Evolutionary conservation across 2,797 vertebrate genomes (phyloP).

Genomic region (Glyptemys insculpta): DNA sequence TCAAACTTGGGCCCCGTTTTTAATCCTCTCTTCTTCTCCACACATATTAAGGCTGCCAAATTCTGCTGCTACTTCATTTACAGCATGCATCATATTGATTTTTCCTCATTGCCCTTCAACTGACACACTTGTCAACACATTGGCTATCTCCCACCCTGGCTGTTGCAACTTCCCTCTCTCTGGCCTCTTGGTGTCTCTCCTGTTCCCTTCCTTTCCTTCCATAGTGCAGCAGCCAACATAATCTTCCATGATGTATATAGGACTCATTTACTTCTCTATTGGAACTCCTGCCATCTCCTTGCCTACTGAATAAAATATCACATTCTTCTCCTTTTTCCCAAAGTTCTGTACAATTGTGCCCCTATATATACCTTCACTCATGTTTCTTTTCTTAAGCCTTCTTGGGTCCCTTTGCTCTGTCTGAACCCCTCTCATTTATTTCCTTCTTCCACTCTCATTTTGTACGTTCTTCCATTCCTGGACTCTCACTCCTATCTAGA

Average conservation of each 20-base stretch:
- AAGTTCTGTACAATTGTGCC: not conserved
- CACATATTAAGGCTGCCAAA: not conserved
- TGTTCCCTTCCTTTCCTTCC: not conserved
- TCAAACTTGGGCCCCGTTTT: constrained; percentile 22
- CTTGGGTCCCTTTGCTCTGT: not conserved
- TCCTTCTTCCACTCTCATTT: not conserved
- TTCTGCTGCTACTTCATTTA: constrained; percentile 7
- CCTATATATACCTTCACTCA: not conserved
- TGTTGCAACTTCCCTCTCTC: not conserved
- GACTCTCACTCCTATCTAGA: not conserved
- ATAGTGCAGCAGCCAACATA: not conserved
- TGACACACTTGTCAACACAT: not conserved
- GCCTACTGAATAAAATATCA: fast-evolving
- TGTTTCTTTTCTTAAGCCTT: not conserved
- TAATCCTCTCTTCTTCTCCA: constrained; percentile 25
- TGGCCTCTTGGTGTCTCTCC: not conserved
- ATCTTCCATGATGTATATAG: not conserved
- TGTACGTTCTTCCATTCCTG: not conserved
- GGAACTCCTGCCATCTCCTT: not conserved
- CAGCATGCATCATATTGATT: not conserved
- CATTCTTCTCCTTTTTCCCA: not conserved
- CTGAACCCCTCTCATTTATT: not conserved
- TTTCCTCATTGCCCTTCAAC: not conserved
- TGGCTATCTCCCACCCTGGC: not conserved
- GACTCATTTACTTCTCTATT: not conserved